phyloP scores from a whole-genome alignment of 1,140 invertebrate species.

The Drosophila subpulchrella region DNA sequence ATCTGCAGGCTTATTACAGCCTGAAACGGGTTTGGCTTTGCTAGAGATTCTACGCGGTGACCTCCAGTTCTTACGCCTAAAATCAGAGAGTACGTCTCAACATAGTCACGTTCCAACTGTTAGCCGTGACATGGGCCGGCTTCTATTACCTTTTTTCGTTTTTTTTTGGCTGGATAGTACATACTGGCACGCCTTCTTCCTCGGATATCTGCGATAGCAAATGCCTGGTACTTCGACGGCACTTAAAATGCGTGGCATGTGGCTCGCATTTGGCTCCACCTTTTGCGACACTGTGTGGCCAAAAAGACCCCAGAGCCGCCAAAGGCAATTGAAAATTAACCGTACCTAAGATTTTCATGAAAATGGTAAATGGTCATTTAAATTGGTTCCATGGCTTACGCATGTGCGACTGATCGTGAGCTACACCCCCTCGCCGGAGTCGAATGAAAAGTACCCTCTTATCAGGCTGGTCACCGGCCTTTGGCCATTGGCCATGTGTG shows the following conservation, averaged over 20 bases:
- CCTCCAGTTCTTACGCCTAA: constrained; percentile 10
- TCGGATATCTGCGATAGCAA: constrained; percentile 63
- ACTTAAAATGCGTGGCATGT: constrained; percentile 76
- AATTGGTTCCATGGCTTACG: constrained; percentile 69
- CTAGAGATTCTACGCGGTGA: constrained; percentile 23
- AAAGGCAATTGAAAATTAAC: constrained; percentile 70
- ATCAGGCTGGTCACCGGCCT: constrained; percentile 23
- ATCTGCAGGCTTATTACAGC: constrained; percentile 16
- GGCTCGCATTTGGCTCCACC: constrained; percentile 56
- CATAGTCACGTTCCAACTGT: constrained; percentile 68
- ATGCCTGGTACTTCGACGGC: constrained; percentile 29
- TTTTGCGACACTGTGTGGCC: constrained; percentile 63
- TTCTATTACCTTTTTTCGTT: no score
- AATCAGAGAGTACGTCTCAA: constrained; percentile 14
- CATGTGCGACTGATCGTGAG: constrained; percentile 56
- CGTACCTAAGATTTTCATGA: constrained; percentile 72
- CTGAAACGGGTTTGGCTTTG: constrained; percentile 23
- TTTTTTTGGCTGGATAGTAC: constrained; percentile 17
- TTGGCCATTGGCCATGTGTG: constrained; percentile 22
- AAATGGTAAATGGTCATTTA: constrained; percentile 78
- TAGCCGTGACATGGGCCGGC: constrained; percentile 62
- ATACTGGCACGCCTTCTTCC: constrained; percentile 20
- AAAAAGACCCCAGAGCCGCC: constrained; percentile 28
- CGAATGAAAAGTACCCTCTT: constrained; percentile 14
- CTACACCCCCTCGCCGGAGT: constrained; percentile 24